Evolutionary conservation across 2,797 vertebrate species (phyloP), one percentile per base, ranked within the genome.

Genomic region (Setipinna tenuifilis): DNA sequence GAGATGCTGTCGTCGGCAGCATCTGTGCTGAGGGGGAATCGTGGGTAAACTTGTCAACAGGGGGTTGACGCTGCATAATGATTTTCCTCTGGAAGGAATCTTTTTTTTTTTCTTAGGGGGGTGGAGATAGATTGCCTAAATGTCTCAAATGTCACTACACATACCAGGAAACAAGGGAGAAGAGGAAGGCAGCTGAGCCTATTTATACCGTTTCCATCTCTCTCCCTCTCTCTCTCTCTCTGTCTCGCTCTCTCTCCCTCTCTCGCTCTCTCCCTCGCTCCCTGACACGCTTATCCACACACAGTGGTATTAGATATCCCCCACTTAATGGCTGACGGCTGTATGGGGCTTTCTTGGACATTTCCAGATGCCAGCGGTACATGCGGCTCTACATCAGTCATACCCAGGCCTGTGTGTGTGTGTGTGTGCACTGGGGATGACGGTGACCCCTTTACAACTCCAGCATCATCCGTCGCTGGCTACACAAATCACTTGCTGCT

Each of bases 41-140:
- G 31, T 85, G 84, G 85, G 90, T 90, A 87, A 88, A 89, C 85
- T 88, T 91, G 86, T 93, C 87, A 90, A 83, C 85, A 88, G 89
- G 82, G 95, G 94, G 94, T 94, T 96, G 93, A 88, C 93, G 84
- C 92, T 95, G 94, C 91, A 93, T 94, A 93, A 93, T 94, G 94
- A 95, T 95, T 94, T 78, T 95, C 94, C 92, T 92, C 91, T 94
- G 94, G 95, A 96, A 94, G 93, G 92, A 91, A 93, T 90, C 41
- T 44, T 78, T 54, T 54, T 54, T 54, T 54, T 54, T 54, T 54
- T 9, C 50, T 54, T 54, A 35, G 10, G 17, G 16, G 35, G 44
- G 86, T 89, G 83, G 87, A 86, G 80, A 88, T 71, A 62, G 88
- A 92, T 94, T 91, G 94, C 95, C 94, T 93, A 92, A 93, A 94